A percentile compares a stretch with the other conserved stretches of the same genome.
Conservation (phyloP, 2,888 invertebrate species). For the Penaeus monodon region DNA sequence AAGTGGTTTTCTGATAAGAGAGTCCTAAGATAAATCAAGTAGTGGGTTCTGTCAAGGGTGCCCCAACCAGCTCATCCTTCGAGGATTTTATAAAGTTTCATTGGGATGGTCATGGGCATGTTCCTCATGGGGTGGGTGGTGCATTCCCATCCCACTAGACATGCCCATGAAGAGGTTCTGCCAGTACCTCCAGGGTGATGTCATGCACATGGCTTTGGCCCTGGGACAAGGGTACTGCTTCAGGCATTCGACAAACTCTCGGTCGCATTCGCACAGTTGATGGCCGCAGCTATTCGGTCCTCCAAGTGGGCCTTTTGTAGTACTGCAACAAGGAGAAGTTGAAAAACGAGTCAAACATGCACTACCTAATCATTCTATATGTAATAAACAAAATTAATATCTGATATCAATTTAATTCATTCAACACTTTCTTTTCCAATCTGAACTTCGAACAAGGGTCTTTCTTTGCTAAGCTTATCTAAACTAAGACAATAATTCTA, state of each 20-base stretch:
- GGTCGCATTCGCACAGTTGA: constrained; percentile 86
- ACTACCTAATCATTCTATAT: too few species aligned
- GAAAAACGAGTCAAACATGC: too few species aligned
- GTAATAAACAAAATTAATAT: too few species aligned
- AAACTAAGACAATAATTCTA: too few species aligned
- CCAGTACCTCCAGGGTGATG: constrained; percentile 80
- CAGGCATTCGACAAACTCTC: constrained; percentile 84
- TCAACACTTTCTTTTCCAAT: too few species aligned
- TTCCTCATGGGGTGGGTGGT: constrained; percentile 11
- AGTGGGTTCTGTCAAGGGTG: too few species aligned
- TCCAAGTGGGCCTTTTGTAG: constrained; percentile 31
- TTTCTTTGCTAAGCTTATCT: too few species aligned
- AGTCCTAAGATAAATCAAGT: too few species aligned
- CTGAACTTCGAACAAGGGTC: too few species aligned
- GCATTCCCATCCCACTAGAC: constrained; percentile 43
- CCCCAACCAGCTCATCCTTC: too few species aligned
- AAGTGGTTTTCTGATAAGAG: too few species aligned
- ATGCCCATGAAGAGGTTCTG: constrained; percentile 79
- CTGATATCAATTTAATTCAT: too few species aligned
- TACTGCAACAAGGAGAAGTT: constrained; percentile 29
- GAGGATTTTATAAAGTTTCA: neutral
- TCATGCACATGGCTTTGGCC: constrained; percentile 79
- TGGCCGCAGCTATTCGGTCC: constrained; percentile 78
- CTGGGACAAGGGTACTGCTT: constrained; percentile 81
- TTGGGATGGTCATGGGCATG: neutral